Evolutionary conservation across 2,797 vertebrate genomes (phyloP).

Genomic region (Psittacula derbiana): DNA sequence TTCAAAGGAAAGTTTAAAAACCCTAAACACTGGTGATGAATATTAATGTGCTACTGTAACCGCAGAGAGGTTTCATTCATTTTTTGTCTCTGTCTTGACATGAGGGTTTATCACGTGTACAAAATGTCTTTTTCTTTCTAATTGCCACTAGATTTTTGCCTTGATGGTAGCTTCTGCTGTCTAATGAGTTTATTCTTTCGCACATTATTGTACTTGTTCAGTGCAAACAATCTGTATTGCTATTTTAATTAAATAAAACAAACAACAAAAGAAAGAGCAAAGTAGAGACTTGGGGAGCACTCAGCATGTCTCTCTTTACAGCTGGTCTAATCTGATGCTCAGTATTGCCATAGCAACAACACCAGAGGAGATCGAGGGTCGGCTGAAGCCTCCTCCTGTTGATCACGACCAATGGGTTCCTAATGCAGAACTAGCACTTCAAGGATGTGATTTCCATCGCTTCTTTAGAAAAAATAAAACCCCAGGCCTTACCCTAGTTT

Average conservation of each 20-base stretch:
- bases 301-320: slow-evolving; percentile 16
- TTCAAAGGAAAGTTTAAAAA: not conserved
- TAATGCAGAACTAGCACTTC: not conserved
- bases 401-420: not conserved
- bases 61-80: not conserved
- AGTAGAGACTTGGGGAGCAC: not conserved
- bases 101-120: not conserved
- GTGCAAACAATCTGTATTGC: not conserved
- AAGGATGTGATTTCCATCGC: not conserved
- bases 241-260: not conserved
- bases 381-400: not conserved
- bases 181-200: slow-evolving; percentile 8
- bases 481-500: not conserved
- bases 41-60: not conserved
- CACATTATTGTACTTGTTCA: not conserved
- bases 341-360: slow-evolving; percentile 53
- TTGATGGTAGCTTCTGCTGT: not conserved
- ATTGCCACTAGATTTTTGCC: not conserved
- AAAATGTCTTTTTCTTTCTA: not conserved
- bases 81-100: not conserved
- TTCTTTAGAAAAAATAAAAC: not conserved
- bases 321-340: slow-evolving; percentile 48
- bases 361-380: not conserved
- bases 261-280: slow-evolving; percentile 34
- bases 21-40: not conserved